Evolutionary conservation across 1,140 invertebrate species (phyloP), one percentile per base, ranked within the genome.

Genomic region (Pantala flavescens): DNA sequence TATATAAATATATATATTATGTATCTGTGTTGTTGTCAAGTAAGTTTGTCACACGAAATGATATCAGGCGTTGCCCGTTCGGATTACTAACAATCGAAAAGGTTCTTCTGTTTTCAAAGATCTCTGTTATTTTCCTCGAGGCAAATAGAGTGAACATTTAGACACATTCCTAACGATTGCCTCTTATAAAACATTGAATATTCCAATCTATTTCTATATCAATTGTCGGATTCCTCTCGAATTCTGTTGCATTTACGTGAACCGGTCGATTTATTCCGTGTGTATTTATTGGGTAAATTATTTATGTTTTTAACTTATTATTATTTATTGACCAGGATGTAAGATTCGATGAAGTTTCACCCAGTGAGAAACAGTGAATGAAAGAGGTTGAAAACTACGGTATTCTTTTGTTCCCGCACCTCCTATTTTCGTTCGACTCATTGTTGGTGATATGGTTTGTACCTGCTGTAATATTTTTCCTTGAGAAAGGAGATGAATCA

Each of bases 401-500:
- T 36, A 36, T 36, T 63, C 1, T 63, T 63, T 19, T 63, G 49
- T 63, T 63, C 14, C 16, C n/a, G n/a, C 49, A 63, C 49, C n/a
- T 63, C 49, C 49, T 7, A 12, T 63, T 63, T 63, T 21, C 49
- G 49, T 63, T 63, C 3, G 49, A 63, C 49, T 63, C 49, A 63
- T 63, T 63, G 49, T 63, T 63, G 49, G 49, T 63, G 49, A 63
- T 63, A 63, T 63, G 49, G 49, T 63, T 63, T 63, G 49, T 63
- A 63, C 49, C 49, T 63, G 49, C 49, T 63, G 49, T 63, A 63
- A 63, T 63, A 63, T 63, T 63, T 63, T 63, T 63, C 49, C 49
- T 63, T 63, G 49, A 63, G 49, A 63, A 63, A 63, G 49, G 49
- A 63, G 49, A 63, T 63, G 49, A 63, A 63, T 63, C 49, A 63